Evolutionary conservation across 2,888 invertebrate genomes (phyloP), one percentile per base, ranked within the genome.

Genomic region (Aphrophora alni): DNA sequence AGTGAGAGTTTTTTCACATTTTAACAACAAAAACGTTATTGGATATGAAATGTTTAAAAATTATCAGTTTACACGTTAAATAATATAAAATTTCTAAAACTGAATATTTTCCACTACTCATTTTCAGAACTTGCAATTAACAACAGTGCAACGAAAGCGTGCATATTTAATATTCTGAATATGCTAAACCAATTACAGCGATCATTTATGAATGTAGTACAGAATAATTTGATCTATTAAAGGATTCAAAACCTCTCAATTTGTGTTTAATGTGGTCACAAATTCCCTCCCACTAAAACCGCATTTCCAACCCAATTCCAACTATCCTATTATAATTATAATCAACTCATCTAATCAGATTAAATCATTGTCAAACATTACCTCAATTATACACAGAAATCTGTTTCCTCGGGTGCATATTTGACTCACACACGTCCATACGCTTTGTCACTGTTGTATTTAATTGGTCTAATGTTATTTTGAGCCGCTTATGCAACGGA

Each of bases 401-500:
- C 59, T 59, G 59, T 21, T 21, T n/a, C n/a, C n/a, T n/a, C n/a
- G n/a, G n/a, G n/a, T n/a, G n/a, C n/a, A n/a, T n/a, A n/a, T n/a
- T n/a, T n/a, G n/a, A n/a, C n/a, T n/a, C n/a, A n/a, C n/a, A n/a
- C n/a, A n/a, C n/a, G n/a, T n/a, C n/a, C n/a, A n/a, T n/a, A 33
- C 33, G 33, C 33, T 33, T 33, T 33, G 33, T 5, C 33, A 8
- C 8, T 33, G 5, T 5, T 33, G 33, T 8, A 8, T 12, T 44
- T 59, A 59, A 59, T 59, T 59, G 59, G 59, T 21, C 4, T 59
- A 59, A 59, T 59, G 59, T 59, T 14, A 21, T 59, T 21, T 21
- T 59, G 59, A 59, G 59, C 59, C 59, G 59, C 59, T 59, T 59
- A 59, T 59, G 59, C 59, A 59, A 21, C 59, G 21, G n/a, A 59